Base-by-base conservation (phyloP, 1,140 invertebrate genomes). In the Drosophila yakuba region DNA sequence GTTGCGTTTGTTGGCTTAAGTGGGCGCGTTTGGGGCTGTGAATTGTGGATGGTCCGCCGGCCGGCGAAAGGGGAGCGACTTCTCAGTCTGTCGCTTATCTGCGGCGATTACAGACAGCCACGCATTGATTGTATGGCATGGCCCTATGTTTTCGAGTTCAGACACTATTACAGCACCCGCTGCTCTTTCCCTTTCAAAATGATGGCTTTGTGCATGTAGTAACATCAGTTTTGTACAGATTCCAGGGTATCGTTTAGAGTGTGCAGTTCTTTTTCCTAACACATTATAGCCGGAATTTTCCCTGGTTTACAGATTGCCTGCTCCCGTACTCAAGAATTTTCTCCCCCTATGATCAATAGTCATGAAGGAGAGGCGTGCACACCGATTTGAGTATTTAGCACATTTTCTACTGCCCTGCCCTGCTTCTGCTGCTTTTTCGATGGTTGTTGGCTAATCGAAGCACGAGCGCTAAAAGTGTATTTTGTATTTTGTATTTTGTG, bases 61-160 rank as follows among this genome's bases (percentile, higher is more conserved):
- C 44, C 36, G 39, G 36, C 17, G 39, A 20, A 43, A 41, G 32
- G 47, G 39, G 32, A 43, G 35, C 39, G 32, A 23, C 14, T 8
- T 8, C 20, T 28, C 61, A 28, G 64, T 48, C 51, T 54, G 71
- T 36, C 23, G 41, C 71, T 76, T 75, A 75, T 76, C 71, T 54
- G 36, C 14, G 43, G 51, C 54, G 82, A 85, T 86, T 86, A 75
- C 51, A 57, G 55, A 52, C 64, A 81, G 72, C 58, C 82, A 86
- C 74, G 78, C 82, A 86, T 61, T 64, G 69, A 81, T 81, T 64
- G 78, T 75, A 63, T 86, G 82, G 35, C 25, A 63, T 81, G 82
- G 35, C 20, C 72, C 64, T 35, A 39, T 48, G n/a, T 44, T 48
- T 43, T 17, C 58, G 55, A 71, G 41, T 58, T 28, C 25, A 25